Evolutionary conservation across 2,888 invertebrate species (phyloP), one percentile per base, ranked within the genome.

Genomic region (Agrochola litura): DNA sequence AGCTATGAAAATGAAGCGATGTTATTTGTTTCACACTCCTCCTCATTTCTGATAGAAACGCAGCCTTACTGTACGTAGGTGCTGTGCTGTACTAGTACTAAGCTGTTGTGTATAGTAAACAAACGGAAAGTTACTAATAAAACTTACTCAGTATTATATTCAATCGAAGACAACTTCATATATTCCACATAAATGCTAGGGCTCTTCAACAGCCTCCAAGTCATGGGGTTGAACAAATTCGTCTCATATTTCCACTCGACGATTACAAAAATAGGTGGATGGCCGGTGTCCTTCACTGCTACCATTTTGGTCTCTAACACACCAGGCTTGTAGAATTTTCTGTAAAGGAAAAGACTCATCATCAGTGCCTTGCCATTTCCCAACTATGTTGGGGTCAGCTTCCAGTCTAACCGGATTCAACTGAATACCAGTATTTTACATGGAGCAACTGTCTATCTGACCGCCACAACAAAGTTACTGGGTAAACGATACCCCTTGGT

Each of bases 201-300:
- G 9, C 97, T 97, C 76, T 98, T 97, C 14, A 98, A 94, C 58
- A 98, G 94, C 77, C 99, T 97, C 98, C 99, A 99, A 0, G 98
- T 98, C 84, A 98, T 97, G 0, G 98, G 98, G 94, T 98, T 99
- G 87, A 98, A 97, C 41, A 98, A 93, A 82, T 98, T 98, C 6
- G 98, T 98, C 89, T 98, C 97, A 89, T 98, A 98, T 89, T 98
- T 97, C 98, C 98, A 99, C 89, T 98, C 97, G 2, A 98, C 97
- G 84, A 98, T 97, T 0, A 98, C 97, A 1, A 97, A 97, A 77
- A 97, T 96, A 5, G 98, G 97, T 52, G 97, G 97, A 68, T 93
- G 90, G 0, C 97, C 97, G 0, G 98, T 97, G 83, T 97, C 97
- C 73, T 97, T 97, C 0, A 98, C 97, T 0, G 98, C 97, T 30